phyloP scores from a whole-genome alignment of 2,888 invertebrate genomes.

The Ichneumoninae sp. region DNA sequence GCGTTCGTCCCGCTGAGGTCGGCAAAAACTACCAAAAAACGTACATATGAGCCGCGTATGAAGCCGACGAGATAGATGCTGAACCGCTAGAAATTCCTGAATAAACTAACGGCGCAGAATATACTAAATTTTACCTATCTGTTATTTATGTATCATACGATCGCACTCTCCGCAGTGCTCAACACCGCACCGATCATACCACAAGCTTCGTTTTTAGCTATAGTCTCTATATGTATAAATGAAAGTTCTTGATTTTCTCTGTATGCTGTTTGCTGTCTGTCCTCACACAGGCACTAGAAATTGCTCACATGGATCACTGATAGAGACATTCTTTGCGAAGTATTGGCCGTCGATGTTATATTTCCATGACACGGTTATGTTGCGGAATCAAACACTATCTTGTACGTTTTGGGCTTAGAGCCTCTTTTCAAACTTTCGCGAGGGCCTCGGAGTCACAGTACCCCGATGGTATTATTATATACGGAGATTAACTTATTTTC shows the following conservation, averaged over 20 bases:
- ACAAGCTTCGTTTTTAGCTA: slow-evolving; percentile 19
- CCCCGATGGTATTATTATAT: slow-evolving; percentile 28
- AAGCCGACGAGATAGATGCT: slow-evolving; percentile 9
- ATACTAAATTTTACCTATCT: background rate
- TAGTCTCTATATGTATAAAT: background rate
- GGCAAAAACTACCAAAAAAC: slow-evolving; percentile 45
- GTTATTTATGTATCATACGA: slow-evolving; percentile 18
- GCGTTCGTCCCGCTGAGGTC: slow-evolving; percentile 43
- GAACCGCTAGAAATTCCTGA: slow-evolving; percentile 15
- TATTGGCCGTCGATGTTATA: too few relatives aligned
- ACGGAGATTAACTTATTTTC: slow-evolving; percentile 9
- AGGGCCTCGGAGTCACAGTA: too few relatives aligned
- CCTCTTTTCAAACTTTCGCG: background rate
- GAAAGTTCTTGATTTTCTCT: background rate
- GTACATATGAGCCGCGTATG: slow-evolving; percentile 12
- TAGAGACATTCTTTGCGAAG: background rate
- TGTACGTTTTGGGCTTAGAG: background rate
- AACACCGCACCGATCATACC: background rate
- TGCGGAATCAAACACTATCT: background rate
- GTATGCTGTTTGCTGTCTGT: background rate
- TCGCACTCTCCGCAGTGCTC: slow-evolving; percentile 12
- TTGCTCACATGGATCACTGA: background rate
- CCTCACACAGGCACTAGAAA: background rate
- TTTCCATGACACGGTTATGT: too few relatives aligned
- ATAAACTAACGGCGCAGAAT: slow-evolving; percentile 16